Base-by-base conservation (phyloP, 1,140 invertebrate species). In the Drosophila arawakana region DNA sequence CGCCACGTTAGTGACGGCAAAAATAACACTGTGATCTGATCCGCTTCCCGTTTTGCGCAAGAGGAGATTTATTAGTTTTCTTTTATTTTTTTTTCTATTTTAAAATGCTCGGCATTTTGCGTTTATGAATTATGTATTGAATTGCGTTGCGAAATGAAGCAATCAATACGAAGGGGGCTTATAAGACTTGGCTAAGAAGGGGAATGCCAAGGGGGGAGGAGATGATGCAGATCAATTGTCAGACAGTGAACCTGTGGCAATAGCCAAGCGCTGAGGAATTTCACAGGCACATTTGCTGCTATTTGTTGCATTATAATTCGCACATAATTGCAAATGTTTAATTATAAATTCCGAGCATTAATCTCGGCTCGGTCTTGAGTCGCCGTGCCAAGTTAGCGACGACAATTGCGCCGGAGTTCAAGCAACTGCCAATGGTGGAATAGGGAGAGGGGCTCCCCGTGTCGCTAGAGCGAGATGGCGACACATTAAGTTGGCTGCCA, bases 291-390 rank as follows among this genome's bases (percentile, higher is more conserved):
- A 30, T 30, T 30, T 30, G 25, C 37, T 74, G 73, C 59, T 76
- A 76, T 69, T 90, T 76, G 73, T 62, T 83, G 61, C 73, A 79
- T 73, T 73, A 73, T 89, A 89, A 80, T 84, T 73, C 78, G 70
- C 76, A 57, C 84, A 88, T 88, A 90, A 90, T 90, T 91, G 76
- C 72, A 13, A 30, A 67, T 65, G 71, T 55, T 67, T 86, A 91
- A 88, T 77, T 91, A 85, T 49, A 71, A 78, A 91, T 84, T 84
- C 82, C 78, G 73, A 72, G 52, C 78, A 86, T 81, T 89, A 57
- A 68, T 72, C 74, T 30, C 30, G 39, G 37, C n/a, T 15, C 52
- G 11, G 61, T 54, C 60, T 77, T 47, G 57, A 35, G 18, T 39
- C 60, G 50, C 44, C 49, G 58, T 81, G 78, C 74, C 78, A 81